These are phyloP conservation scores for Coracopsis vasa DNA, from an alignment of 2,113 vertebrate genomes.

Conservation along the genomic window DNA sequence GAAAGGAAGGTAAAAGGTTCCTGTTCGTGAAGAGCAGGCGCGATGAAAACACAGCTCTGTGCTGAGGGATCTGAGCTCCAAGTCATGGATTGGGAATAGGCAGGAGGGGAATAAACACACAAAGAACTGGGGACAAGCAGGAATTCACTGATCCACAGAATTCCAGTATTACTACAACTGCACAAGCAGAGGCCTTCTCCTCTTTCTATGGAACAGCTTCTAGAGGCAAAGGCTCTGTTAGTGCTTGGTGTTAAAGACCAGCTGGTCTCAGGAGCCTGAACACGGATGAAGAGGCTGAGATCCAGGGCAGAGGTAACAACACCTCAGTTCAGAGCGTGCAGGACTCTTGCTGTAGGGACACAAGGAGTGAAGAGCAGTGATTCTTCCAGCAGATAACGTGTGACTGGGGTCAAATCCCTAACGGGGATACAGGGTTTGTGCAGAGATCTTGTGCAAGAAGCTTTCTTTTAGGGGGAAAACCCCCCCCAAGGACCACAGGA, in stretches of 20 bases:
- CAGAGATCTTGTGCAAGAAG: neutral
- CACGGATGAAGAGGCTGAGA: neutral
- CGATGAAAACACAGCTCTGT: accelerated
- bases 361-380: accelerated
- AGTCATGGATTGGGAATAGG: accelerated
- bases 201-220: neutral
- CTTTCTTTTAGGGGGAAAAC: neutral
- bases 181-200: neutral
- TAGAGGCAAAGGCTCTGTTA: neutral
- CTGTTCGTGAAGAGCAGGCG: accelerated
- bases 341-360: neutral
- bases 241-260: neutral
- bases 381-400: neutral
- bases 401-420: neutral
- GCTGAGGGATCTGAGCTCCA: neutral
- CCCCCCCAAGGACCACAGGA: neutral
- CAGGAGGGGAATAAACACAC: neutral
- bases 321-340: neutral
- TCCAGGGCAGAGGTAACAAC: neutral
- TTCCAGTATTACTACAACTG: neutral
- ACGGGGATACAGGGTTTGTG: neutral
- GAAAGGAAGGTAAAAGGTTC: neutral
- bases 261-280: neutral
- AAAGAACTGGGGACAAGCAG: accelerated
- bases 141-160: neutral